These are phyloP conservation scores for Mycetomoellerius zeteki DNA, from an alignment of 1,140 invertebrate genomes.

Conservation along the genomic window DNA sequence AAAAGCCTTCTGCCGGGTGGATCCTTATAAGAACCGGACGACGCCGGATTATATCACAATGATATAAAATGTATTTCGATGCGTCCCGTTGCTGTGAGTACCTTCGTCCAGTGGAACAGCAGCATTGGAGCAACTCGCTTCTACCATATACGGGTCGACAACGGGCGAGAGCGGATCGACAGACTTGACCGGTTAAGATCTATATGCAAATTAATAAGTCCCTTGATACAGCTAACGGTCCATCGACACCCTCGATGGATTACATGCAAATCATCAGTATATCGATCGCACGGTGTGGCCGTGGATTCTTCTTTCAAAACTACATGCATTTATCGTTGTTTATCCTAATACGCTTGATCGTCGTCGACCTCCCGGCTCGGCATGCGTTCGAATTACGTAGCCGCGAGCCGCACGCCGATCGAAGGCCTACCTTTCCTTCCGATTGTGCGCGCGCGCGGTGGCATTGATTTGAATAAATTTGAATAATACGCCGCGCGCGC, in stretches of 20 bases:
- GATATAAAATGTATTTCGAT: conserved; percentile 73
- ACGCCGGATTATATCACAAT: conserved; percentile 67
- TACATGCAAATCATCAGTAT: background rate
- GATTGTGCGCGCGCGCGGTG: conserved; percentile 33
- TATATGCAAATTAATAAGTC: conserved; percentile 76
- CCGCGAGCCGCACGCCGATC: background rate
- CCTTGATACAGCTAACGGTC: conserved; percentile 57
- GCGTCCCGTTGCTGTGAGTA: conserved; percentile 49
- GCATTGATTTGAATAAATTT: conserved; percentile 82
- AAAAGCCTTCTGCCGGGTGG: conserved; percentile 44
- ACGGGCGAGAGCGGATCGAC: conserved; percentile 42
- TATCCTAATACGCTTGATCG: background rate
- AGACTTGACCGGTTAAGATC: conserved; percentile 44
- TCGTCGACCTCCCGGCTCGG: conserved; percentile 20
- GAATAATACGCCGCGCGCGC: conserved; percentile 77
- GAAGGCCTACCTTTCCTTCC: conserved; percentile 31
- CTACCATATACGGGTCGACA: conserved; percentile 69
- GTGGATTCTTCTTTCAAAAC: conserved; percentile 9
- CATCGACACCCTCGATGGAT: conserved; percentile 63
- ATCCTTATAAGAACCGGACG: conserved; percentile 73
- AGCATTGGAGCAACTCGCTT: conserved; percentile 47
- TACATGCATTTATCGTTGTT: background rate
- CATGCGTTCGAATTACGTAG: conserved; percentile 13
- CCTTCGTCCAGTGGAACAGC: conserved; percentile 8
- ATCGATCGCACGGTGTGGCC: background rate